Base-by-base conservation (phyloP, 2,113 vertebrate species). In the Aramus guarauna region DNA sequence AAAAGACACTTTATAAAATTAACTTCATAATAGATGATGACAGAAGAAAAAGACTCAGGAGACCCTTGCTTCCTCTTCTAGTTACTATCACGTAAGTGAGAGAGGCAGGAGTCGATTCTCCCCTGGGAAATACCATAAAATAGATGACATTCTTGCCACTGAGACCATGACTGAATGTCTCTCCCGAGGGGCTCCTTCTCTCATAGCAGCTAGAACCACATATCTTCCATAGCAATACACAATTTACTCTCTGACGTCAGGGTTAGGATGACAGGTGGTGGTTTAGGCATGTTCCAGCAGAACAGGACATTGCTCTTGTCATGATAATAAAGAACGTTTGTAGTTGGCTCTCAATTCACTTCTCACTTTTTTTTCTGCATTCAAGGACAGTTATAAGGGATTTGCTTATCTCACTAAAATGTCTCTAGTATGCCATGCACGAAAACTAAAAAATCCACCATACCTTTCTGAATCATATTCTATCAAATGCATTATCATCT, bases 401-500 rank as follows among this genome's bases (percentile, higher is more conserved):
- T 88, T 76, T 45, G 56, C 29, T 88, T 77, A 69, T 72, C 71
- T 84, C 58, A 58, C 82, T 83, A 58, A 74, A 75, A 72, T 84
- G 90, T 93, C 85, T 90, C 50, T 88, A 88, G 71, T 58, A 60
- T 55, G 59, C 55, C 66, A 74, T 48, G 24, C 23, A 60, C 85
- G 53, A 53, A 60, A 93, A 58, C 7, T 20, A 36, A 74, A 53
- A 43, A 88, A 77, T 62, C 62, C 30, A 56, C 37, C 55, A 43
- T 81, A 73, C n/a, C 71, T 84, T 53, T 89, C 15, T 87, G 76
- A 92, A 87, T 59, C 78, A 32, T 81, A 90, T 64, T 81, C 86
- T 92, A 92, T 76, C 76, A 94, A 96, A 95, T 53, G 43, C 52
- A 89, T 85, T 92, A 92, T 79, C 55, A 56, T 59, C 60, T 90